Percentiles rank a stretch among this genome's conserved stretches.
phyloP scores from a whole-genome alignment of 2,888 invertebrate genomes.

The Desoria tigrina region DNA sequence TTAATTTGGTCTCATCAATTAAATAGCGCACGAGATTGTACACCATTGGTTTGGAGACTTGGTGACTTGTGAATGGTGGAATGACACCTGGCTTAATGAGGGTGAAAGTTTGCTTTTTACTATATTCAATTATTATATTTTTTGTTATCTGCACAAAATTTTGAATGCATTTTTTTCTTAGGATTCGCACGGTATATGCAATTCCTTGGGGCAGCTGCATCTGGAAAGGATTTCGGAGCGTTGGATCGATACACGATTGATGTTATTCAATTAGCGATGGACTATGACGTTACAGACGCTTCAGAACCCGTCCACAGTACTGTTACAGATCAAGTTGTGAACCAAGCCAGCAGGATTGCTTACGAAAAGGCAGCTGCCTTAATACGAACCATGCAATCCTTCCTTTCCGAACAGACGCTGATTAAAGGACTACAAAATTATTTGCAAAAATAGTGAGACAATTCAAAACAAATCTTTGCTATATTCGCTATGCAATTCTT shows the following conservation, averaged over 20 bases:
- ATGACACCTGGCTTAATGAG: slow-evolving; percentile 18
- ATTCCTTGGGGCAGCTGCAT: slow-evolving; percentile 23
- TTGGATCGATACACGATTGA: slow-evolving; percentile 36
- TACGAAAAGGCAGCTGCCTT: slow-evolving; percentile 58
- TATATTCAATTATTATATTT: no score
- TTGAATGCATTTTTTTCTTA: no score
- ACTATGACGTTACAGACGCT: slow-evolving; percentile 29
- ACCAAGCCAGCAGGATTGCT: slow-evolving; percentile 20
- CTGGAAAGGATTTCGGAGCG: slow-evolving; percentile 28
- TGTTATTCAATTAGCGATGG: slow-evolving; percentile 39
- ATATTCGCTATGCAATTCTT: neutral
- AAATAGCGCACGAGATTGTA: neutral
- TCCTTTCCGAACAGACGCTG: slow-evolving; percentile 59
- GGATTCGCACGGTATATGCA: slow-evolving; percentile 41
- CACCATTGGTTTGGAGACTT: slow-evolving; percentile 28
- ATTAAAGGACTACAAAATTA: slow-evolving; percentile 55
- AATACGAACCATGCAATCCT: slow-evolving; percentile 61
- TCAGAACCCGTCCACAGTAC: slow-evolving; percentile 17
- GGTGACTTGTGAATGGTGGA: slow-evolving; percentile 27
- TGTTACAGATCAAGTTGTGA: neutral
- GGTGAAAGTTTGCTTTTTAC: neutral
- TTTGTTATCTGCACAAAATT: slow-evolving; percentile 24
- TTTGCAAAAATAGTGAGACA: slow-evolving; percentile 40
- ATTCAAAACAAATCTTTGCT: neutral
- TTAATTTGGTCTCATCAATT: neutral